Base-by-base conservation (phyloP, 1,140 invertebrate species). In the Drosophila ohnishii region DNA sequence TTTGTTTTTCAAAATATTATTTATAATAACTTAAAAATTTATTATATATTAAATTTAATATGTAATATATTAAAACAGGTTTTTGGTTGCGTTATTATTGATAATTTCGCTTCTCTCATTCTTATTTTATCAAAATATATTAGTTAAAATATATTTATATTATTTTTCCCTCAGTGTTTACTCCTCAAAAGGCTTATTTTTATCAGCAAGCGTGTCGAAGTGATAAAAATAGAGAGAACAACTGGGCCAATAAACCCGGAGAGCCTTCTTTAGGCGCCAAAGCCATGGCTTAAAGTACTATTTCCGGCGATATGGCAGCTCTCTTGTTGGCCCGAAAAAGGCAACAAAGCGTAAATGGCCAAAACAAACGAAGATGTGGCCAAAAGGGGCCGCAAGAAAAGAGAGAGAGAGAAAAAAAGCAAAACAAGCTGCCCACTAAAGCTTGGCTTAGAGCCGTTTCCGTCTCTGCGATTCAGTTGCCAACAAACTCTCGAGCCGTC, bases 281-380 rank as follows among this genome's bases (percentile, higher is more conserved):
- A 61, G 25, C 40, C 28, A 5, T 45, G 28, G 55, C 42, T 77
- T 78, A 40, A 71, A 70, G 1, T 58, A 13, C 39, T 10, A 42
- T 73, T 73, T 67, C 10, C 16, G 22, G 3, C 42, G 39, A 62
- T 87, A 47, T 61, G 83, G 83, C 63, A 87, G 45, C 79, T 1
- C 61, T 25, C 19, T 32, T 2, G n/a, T 35, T 35, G 10, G 9
- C 11, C 37, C 25, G 53, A 59, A 58, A 22, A 19, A 47, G 30
- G 34, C 16, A 56, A 3, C 60, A 72, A 47, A 65, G 35, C 62
- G 35, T 39, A 60, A 70, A 75, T 51, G 67, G 39, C 67, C 57
- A 77, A 75, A 88, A 62, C 59, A 65, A 78, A 80, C 85, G 80
- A 88, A 83, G 84, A 88, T 88, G 80, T 80, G 70, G 19, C 77